Base-by-base conservation (phyloP, 2,888 invertebrate species). In the Brenthis ino region DNA sequence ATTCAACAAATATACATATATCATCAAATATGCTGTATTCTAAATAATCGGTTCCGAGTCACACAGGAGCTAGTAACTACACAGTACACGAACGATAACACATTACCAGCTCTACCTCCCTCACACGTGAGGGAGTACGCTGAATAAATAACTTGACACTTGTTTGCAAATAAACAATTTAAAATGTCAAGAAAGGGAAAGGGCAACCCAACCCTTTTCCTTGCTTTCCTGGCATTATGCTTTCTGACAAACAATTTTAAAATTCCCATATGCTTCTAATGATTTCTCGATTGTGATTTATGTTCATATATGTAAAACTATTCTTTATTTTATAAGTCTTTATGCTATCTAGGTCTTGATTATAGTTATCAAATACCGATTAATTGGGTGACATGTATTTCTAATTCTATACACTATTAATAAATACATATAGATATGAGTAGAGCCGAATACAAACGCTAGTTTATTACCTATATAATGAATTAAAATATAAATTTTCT, bases 101-200 rank as follows among this genome's bases (percentile, higher is more conserved):
- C 60, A 43, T 64, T 64, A 64, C 28, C 51, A 53, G 67, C 63
- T 48, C 72, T 72, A 66, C 75, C 70, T 76, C 77, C 73, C 69
- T 75, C 73, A 69, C 71, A 55, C 64, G 68, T 60, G 56, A 72
- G 67, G 69, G 55, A 70, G 75, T 72, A 74, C 77, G 76, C 81
- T 89, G 87, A 91, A 90, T 91, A 91, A 91, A 91, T 89, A 89
- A 88, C 88, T 88, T 85, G 90, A 91, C 91, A 89, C 89, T 90
- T 90, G 92, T 89, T 87, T 83, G 84, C 85, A 91, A 91, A 91
- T 90, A 92, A 91, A 93, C 91, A 93, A 91, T 92, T 92, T 92
- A 91, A 91, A 92, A 91, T 89, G 92, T 92, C 91, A 92, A 90
- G 91, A 87, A 89, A 85, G 85, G 86, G 85, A 82, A 86, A 89